Base-by-base conservation (phyloP, 1,140 invertebrate species). In the Aphelinus certus region DNA sequence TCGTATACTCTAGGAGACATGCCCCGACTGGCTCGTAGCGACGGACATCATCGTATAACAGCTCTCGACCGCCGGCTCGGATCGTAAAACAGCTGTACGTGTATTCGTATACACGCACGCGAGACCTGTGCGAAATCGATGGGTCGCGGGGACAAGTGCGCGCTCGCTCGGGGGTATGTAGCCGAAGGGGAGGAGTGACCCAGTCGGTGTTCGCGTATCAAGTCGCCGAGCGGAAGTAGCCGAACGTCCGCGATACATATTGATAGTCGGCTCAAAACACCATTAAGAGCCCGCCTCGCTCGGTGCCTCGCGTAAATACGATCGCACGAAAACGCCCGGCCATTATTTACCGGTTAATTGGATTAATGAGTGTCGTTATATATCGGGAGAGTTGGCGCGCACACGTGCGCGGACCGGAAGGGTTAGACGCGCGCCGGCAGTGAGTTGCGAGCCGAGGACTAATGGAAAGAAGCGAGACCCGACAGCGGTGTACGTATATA, bases 311-410 rank as follows among this genome's bases (percentile, higher is more conserved):
- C 82, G 86, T 88, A 88, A 88, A 88, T 88, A 87, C 86, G 26
- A 26, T 26, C 26, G 26, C 26, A 26, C 26, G 86, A 87, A 87
- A 87, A 87, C 85, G 86, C 87, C 84, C 86, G 85, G 83, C 86
- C 87, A 88, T 88, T 88, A 88, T 87, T 88, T 88, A 88, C 87
- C 87, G 87, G 86, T 88, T 88, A 88, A 88, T 88, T 88, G 87
- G 87, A 88, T 88, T 87, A 88, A 88, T 88, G 87, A 88, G 87
- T 83, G 86, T 88, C 87, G 86, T 88, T 88, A 88, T 88, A 88
- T 88, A 87, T 82, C 80, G 80, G 81, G 83, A 85, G 83, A 75
- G 80, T 77, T 74, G 70, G 73, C 73, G 76, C 76, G 73, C 72
- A 26, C 26, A 26, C 26, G 26, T 26, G 26, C 26, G 79, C 62